These are phyloP conservation scores for Dryomyza anilis DNA, from an alignment of 2,888 invertebrate species.

Conservation along the genomic window DNA sequence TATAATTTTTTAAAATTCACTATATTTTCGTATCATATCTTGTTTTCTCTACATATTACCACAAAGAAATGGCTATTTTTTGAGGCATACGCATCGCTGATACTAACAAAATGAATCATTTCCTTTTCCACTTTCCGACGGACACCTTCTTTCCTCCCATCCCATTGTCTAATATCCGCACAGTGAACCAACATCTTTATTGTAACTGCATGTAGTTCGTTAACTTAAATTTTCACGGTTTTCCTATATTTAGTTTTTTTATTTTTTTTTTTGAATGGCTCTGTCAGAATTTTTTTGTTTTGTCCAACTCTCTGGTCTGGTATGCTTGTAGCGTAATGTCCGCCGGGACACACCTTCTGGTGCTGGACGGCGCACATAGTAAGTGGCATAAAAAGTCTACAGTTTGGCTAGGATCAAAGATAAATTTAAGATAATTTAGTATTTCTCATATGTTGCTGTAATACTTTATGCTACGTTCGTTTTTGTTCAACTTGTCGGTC, in stretches of 20 bases:
- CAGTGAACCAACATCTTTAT: no score
- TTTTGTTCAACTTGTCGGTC: neutral
- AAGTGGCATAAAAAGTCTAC: conserved; percentile 3
- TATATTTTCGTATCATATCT: no score
- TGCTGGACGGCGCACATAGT: conserved; percentile 4
- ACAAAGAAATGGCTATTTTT: no score
- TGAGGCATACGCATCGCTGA: neutral
- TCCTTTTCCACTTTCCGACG: conserved; percentile 34
- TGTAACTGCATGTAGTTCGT: no score
- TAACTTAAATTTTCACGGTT: no score
- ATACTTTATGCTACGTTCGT: no score
- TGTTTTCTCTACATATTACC: no score
- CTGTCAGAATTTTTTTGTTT: neutral
- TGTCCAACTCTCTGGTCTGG: neutral
- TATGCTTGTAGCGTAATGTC: conserved; percentile 37
- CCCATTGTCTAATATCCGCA: no score
- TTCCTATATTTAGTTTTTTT: conserved; percentile 4
- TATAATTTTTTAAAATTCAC: no score
- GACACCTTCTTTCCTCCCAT: neutral
- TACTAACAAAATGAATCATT: conserved; percentile 59
- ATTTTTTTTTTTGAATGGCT: conserved; percentile 18
- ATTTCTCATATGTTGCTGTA: conserved; percentile 19
- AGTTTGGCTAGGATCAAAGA: conserved; percentile 41
- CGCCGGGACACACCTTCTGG: conserved; percentile 43
- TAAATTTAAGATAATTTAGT: conserved; percentile 41